These are phyloP conservation scores for Mola mola DNA, from an alignment of 2,113 vertebrate species.

Conservation along the genomic window DNA sequence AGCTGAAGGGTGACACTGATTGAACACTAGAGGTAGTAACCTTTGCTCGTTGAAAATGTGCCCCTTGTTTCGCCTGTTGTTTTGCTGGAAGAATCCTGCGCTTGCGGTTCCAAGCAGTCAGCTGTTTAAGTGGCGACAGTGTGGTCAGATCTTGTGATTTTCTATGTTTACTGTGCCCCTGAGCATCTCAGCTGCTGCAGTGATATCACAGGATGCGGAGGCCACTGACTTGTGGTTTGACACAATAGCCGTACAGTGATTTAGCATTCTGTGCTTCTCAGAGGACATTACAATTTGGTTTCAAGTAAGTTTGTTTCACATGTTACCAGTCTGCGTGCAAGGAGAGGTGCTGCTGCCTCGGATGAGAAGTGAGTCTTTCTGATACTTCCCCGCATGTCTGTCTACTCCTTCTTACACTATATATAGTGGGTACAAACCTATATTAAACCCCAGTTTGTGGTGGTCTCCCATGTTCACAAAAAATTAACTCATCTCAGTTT, in stretches of 20 bases:
- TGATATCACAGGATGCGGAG: conserved; percentile 30
- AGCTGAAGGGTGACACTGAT: too few relatives aligned
- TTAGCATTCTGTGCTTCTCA: conserved; percentile 38
- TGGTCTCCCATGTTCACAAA: conserved; percentile 19
- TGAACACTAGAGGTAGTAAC: background rate
- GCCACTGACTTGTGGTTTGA: conserved; percentile 46
- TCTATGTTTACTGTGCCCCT: background rate
- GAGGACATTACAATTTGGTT: conserved; percentile 26
- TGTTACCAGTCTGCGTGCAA: conserved; percentile 21
- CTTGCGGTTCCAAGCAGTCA: conserved; percentile 20
- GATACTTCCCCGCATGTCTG: conserved; percentile 6
- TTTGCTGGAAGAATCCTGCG: background rate
- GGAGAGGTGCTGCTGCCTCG: conserved; percentile 16
- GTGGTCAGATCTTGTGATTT: conserved; percentile 55
- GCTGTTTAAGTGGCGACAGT: conserved; percentile 44
- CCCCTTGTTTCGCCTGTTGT: conserved; percentile 12
- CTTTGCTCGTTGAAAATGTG: background rate
- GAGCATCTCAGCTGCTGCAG: conserved; percentile 43
- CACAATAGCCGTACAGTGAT: conserved; percentile 38
- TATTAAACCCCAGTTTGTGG: conserved; percentile 20
- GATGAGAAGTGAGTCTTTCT: conserved; percentile 29
- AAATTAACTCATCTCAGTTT: conserved; percentile 7
- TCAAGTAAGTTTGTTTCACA: conserved; percentile 50
- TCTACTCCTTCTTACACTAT: conserved; percentile 22
- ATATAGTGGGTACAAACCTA: conserved; percentile 34